Evolutionary conservation across 2,888 invertebrate genomes (phyloP), one percentile per base, ranked within the genome.

Genomic region (Zaprionus obscuricornis): DNA sequence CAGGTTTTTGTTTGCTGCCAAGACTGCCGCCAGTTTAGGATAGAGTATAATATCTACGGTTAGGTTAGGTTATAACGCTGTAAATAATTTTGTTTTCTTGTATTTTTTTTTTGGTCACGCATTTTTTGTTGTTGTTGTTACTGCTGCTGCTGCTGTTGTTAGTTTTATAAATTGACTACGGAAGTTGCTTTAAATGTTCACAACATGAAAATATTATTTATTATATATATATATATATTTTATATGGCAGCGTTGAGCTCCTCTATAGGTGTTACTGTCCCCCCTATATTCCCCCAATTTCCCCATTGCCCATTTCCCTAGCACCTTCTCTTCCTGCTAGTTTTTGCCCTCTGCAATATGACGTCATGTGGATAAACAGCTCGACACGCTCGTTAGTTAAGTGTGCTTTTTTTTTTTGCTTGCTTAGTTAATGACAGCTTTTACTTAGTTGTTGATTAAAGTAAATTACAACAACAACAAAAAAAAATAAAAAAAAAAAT

Each of bases 101-200:
- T n/a, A n/a, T n/a, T n/a, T n/a, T n/a, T n/a, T n/a, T n/a, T n/a
- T n/a, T n/a, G n/a, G n/a, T n/a, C n/a, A n/a, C n/a, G n/a, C n/a
- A n/a, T n/a, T 52, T 49, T 55, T 59, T 49, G 37, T 45, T 37
- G 10, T n/a, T 22, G 36, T 22, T 46, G 22, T 29, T 67, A 27
- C 46, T 51, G 26, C 40, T 39, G 45, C 17, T 47, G 16, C 49
- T 45, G 24, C 33, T 64, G 36, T 52, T 58, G 55, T 62, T 62
- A 33, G 51, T 65, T 70, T 64, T 73, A 68, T 78, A 71, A 82
- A 79, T 82, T 73, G 79, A 62, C 73, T 55, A 31, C 79, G 79
- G 79, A 79, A 79, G 83, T 76, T 60, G 68, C 83, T 79, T 73
- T 78, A 82, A 78, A 82, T 75, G 78, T 82, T 50, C 60, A 63